A percentile compares a stretch with the other conserved stretches of the same genome.
These are phyloP conservation scores for Penaeus japonicus DNA, from an alignment of 1,140 invertebrate genomes.

Conservation along the genomic window DNA sequence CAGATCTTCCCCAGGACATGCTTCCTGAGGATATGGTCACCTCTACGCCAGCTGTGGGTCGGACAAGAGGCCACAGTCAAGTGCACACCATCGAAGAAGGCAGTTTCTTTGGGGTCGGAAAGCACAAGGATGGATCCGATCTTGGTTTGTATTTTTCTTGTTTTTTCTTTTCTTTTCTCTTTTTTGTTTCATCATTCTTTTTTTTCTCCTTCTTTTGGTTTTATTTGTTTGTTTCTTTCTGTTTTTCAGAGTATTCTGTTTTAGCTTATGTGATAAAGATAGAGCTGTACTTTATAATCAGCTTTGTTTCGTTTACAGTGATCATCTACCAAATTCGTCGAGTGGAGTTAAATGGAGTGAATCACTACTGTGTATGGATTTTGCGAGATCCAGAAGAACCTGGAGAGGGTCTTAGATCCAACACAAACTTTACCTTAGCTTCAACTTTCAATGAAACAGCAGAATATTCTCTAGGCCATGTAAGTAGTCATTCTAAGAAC, in stretches of 20 bases:
- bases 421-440: constrained; percentile 64
- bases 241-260: too few species aligned
- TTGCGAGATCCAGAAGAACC: constrained; percentile 67
- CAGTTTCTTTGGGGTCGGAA: constrained; percentile 60
- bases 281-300: too few species aligned
- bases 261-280: too few species aligned
- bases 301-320: constrained; percentile 59
- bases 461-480: constrained; percentile 64
- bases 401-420: constrained; percentile 61
- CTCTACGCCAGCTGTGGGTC: constrained; percentile 5
- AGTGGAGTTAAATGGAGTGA: constrained; percentile 64
- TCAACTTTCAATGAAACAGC: constrained; percentile 66
- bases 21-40: constrained; percentile 26
- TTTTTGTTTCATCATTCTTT: too few species aligned
- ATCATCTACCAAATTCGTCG: constrained; percentile 65
- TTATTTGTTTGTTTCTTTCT: too few species aligned
- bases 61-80: neutral
- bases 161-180: neutral
- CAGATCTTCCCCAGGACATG: neutral
- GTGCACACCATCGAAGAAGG: constrained; percentile 58
- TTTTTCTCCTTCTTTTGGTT: neutral
- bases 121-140: constrained; percentile 61
- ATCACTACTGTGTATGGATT: constrained; percentile 68
- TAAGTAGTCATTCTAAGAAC: constrained; percentile 61
- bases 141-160: constrained; percentile 56